Percentiles rank a stretch among this genome's conserved stretches.
These are phyloP conservation scores for Sciurus carolinensis DNA, from an alignment of 2,797 vertebrate genomes.

Conservation along the genomic window DNA sequence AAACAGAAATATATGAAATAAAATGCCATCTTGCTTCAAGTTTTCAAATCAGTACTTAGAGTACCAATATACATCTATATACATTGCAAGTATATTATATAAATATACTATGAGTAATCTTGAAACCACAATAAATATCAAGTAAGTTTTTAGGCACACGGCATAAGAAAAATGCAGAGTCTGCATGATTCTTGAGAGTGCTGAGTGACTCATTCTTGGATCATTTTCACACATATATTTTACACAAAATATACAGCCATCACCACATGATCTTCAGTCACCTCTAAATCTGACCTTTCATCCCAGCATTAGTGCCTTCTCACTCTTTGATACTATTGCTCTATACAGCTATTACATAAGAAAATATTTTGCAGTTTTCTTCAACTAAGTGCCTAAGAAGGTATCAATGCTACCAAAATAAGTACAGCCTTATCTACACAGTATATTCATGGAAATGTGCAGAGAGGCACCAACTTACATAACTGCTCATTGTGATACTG, in stretches of 20 bases:
- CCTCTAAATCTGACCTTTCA: slow-evolving; percentile 78
- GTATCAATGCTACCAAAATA: slow-evolving; percentile 89
- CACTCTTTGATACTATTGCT: slow-evolving; percentile 88
- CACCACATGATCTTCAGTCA: slow-evolving; percentile 83
- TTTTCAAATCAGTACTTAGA: slow-evolving; percentile 88
- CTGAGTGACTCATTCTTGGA: slow-evolving; percentile 87
- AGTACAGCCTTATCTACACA: slow-evolving; percentile 89
- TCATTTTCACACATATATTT: slow-evolving; percentile 89
- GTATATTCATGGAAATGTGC: slow-evolving; percentile 86
- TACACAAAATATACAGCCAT: slow-evolving; percentile 89
- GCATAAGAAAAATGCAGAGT: slow-evolving; percentile 90
- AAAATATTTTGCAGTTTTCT: slow-evolving; percentile 90
- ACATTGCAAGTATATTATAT: slow-evolving; percentile 91
- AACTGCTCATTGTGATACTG: slow-evolving; percentile 80
- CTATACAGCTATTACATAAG: slow-evolving; percentile 90
- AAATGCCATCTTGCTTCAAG: slow-evolving; percentile 89
- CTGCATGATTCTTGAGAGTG: slow-evolving; percentile 89
- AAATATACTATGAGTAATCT: slow-evolving; percentile 92
- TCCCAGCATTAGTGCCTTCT: slow-evolving; percentile 85
- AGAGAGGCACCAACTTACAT: slow-evolving; percentile 75
- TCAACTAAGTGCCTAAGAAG: slow-evolving; percentile 87
- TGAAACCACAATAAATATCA: slow-evolving; percentile 92
- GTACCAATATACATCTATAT: slow-evolving; percentile 90
- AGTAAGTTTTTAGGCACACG: slow-evolving; percentile 90
- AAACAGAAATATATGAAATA: slow-evolving; percentile 87